Percentiles rank a stretch among this genome's conserved stretches.
These are phyloP conservation scores for Acronicta psi DNA, from an alignment of 2,888 invertebrate species.

Conservation along the genomic window DNA sequence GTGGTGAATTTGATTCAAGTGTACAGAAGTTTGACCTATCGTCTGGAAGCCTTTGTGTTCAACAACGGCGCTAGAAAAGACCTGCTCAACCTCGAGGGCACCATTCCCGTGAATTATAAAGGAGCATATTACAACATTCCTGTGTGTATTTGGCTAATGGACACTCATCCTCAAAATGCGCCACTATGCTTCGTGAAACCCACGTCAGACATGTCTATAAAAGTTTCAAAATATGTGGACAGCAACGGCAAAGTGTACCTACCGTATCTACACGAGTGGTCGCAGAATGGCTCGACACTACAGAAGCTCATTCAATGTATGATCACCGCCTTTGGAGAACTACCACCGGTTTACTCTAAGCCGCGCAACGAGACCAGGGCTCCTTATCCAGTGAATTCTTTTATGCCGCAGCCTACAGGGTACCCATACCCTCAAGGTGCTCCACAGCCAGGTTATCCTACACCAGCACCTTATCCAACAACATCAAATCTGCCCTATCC, in stretches of 20 bases:
- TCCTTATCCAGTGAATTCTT: conserved; percentile 87
- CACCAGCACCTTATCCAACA: conserved; percentile 81
- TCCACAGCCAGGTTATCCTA: conserved; percentile 59
- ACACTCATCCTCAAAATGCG: conserved; percentile 98
- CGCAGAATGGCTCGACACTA: conserved; percentile 94
- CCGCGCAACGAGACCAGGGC: conserved; percentile 89
- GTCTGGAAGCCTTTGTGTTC: conserved; percentile 91
- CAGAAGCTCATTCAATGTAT: conserved; percentile 96
- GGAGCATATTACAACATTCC: conserved; percentile 98
- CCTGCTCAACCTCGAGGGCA: conserved; percentile 95
- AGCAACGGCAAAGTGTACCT: conserved; percentile 98
- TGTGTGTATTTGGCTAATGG: conserved; percentile 98
- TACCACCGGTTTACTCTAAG: conserved; percentile 97
- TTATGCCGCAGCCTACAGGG: conserved; percentile 83
- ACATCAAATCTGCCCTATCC: conserved; percentile 86
- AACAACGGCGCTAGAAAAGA: conserved; percentile 95
- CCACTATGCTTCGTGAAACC: conserved; percentile 98
- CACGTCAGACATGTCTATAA: conserved; percentile 98
- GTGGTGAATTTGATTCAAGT: conserved; percentile 82
- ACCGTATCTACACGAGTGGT: conserved; percentile 99
- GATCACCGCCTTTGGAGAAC: conserved; percentile 97
- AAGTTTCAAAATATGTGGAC: conserved; percentile 97
- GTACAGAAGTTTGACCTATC: conserved; percentile 82
- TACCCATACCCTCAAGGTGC: conserved; percentile 75
- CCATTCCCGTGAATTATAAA: conserved; percentile 97